These are phyloP conservation scores for Bugulina stolonifera DNA, from an alignment of 2,888 invertebrate genomes.

Conservation along the genomic window DNA sequence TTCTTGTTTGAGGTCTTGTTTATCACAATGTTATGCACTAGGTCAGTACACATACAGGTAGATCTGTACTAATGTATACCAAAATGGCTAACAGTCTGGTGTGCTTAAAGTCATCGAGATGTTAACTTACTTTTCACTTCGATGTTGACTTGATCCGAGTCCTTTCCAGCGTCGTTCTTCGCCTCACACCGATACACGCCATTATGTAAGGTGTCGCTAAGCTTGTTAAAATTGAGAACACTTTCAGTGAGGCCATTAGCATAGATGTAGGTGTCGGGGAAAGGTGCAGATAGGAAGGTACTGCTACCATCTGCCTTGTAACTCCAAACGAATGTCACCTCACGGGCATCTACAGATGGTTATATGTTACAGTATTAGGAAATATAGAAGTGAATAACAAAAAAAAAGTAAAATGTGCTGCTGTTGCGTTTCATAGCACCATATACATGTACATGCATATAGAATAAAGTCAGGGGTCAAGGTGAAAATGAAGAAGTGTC, in stretches of 20 bases:
- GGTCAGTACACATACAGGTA: too few species aligned
- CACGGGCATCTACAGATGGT: neutral
- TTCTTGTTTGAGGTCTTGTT: too few species aligned
- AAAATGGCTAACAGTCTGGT: too few species aligned
- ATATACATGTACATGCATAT: too few species aligned
- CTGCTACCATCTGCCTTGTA: neutral
- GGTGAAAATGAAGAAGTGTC: too few species aligned
- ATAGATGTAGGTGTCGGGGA: neutral
- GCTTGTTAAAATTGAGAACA: neutral
- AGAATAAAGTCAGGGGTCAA: neutral
- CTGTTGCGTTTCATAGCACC: too few species aligned
- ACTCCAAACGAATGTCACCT: neutral
- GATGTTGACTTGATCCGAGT: neutral
- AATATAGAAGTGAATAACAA: neutral
- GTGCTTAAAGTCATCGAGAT: too few species aligned
- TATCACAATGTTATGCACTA: too few species aligned
- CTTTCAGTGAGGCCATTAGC: neutral
- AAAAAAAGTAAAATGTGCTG: too few species aligned
- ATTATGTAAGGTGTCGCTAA: neutral
- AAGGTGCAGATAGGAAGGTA: neutral
- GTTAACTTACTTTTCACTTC: neutral
- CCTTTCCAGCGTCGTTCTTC: neutral
- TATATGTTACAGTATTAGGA: neutral
- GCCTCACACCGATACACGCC: neutral
- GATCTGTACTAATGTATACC: too few species aligned